Evolutionary conservation across 2,113 vertebrate species (phyloP), one percentile per base, ranked within the genome.

Genomic region (Glaucomys volans): DNA sequence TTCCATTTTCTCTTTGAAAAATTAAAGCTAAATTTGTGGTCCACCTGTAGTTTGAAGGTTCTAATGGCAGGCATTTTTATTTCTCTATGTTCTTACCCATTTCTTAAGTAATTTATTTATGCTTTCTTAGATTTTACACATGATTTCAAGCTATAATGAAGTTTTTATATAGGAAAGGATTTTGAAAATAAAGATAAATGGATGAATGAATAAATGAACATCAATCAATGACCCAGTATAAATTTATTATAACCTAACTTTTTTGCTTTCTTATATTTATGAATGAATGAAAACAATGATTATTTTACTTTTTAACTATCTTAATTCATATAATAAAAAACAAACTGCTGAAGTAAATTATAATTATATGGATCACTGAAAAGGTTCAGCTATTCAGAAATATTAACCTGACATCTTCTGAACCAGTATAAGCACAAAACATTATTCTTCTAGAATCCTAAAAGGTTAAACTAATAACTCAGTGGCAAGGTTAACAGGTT

Each of bases 271-370:
- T 87, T 86, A 92, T 52, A 22, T 62, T 91, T 30, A 90, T 40
- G 92, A 72, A 18, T 76, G 67, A 81, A 96, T 93, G 42, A 88
- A 94, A 94, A 96, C 47, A 13, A 30, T 47, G 28, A 77, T 4
- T 85, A 44, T 69, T 93, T 80, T 83, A 74, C 28, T 92, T 91
- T 71, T 84, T 76, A 89, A 85, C 18, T 62, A 80, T 62, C 67
- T 74, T 88, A 88, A 88, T 52, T 87, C 35, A 42, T 66, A 93
- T 71, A 17, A 87, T 42, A 76, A 91, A 87, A 93, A 87, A 95
- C 0, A 85, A 87, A 50, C 67, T 35, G 90, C 17, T 83, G 1
- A 72, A 95, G 20, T 83, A 90, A 42, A 59, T 96, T 75, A 54
- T 44, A 30, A 80, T 47, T 86, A 18, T 88, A n/a, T 20, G 82